Base-by-base conservation (phyloP, 2,888 invertebrate genomes). In the Cosmopolites sordidus region DNA sequence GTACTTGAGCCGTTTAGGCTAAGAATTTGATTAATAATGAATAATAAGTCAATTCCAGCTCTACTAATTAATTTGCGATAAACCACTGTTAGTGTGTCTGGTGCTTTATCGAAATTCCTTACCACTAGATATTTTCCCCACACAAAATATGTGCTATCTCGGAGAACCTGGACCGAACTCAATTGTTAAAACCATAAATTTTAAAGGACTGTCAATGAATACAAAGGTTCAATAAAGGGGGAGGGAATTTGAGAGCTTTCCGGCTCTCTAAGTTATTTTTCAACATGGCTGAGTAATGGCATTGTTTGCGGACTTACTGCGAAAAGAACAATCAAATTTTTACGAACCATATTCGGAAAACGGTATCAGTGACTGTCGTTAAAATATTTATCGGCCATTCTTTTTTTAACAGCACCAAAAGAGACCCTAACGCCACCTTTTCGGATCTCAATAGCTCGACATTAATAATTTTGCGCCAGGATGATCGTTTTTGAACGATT, bases 341-440 rank as follows among this genome's bases (percentile, higher is more conserved):
- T 45, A 45, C 38, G 45, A 45, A 45, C 45, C 37, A 33, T 18
- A 37, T 37, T 45, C 16, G 45, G 45, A 33, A 45, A 45, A 45
- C 43, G 33, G 33, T 43, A 30, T 43, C 33, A 16, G 38, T 39
- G 43, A 49, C 27, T 39, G 44, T 38, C 30, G 44, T 51, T 33
- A 44, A 51, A 39, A 33, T 51, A 51, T 51, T 45, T 51, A 51
- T 51, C 29, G 45, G 30, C 33, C 45, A 45, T 41, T 51, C 38
- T 44, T 41, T 40, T 33, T 33, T n/a, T 12, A 33, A 12, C n/a
- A 6, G 33, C 11, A 11, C 12, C 11, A 33, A n/a, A 33, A 12
- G 5, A 33, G 3, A 12, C 33, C 11, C n/a, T 33, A 33, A 33
- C 33, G 12, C 33, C 33, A 33, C 33, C 33, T 33, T 22, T 33